A percentile compares a stretch with the other conserved stretches of the same genome.
Conservation (phyloP, 2,113 vertebrate genomes). For the Chamaea fasciata region DNA sequence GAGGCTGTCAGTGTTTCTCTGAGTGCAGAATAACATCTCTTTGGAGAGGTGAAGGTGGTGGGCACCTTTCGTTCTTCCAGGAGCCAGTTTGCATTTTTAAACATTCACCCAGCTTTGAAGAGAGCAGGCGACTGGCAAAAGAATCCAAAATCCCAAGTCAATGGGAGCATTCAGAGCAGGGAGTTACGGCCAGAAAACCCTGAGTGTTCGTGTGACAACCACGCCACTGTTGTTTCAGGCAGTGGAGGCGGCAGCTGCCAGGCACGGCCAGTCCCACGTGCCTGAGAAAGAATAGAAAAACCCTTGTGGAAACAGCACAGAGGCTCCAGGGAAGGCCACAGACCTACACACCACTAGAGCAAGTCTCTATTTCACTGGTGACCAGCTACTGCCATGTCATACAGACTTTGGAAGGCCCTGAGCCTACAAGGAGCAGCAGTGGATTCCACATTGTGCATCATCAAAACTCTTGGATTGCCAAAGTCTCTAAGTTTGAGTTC, state of each 20-base stretch:
- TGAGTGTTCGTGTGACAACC: not conserved
- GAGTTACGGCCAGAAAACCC: not conserved
- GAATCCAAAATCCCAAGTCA: not conserved
- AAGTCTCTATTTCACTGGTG: not conserved
- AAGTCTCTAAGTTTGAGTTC: not conserved
- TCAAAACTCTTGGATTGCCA: not conserved
- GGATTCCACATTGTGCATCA: not conserved
- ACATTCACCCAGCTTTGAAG: not conserved
- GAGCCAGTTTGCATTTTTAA: not conserved
- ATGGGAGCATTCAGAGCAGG: not conserved
- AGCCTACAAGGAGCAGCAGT: not conserved
- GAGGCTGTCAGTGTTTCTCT: not conserved
- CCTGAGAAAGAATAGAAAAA: not conserved
- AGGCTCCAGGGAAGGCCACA: not conserved
- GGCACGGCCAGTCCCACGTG: not conserved
- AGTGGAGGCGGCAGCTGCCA: not conserved
- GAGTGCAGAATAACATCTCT: not conserved
- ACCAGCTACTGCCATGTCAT: not conserved
- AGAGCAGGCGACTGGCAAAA: not conserved
- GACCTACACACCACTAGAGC: not conserved
- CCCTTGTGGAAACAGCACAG: not conserved
- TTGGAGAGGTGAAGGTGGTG: not conserved
- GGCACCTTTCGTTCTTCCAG: not conserved
- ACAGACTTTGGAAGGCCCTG: not conserved
- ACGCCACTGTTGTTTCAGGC: accelerated